phyloP scores from a whole-genome alignment of 1,140 invertebrate genomes.

The Lasaia peninsularis region DNA sequence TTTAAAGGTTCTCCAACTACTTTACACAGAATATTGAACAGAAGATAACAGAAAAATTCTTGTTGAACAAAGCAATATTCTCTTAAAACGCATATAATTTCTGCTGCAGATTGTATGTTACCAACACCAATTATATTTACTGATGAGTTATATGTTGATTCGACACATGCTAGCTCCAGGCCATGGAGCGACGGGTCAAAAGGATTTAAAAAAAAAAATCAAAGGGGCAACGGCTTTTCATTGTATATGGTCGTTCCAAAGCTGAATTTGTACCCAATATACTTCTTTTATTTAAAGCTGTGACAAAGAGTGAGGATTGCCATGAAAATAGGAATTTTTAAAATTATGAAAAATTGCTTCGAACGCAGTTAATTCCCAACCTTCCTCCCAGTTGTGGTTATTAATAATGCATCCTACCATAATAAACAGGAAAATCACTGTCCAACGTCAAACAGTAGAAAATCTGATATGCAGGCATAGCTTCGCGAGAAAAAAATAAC shows the following conservation, averaged over 20 bases:
- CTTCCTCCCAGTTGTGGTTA: conserved; percentile 1
- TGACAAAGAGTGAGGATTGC: conserved; percentile 19
- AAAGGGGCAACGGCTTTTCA: neutral
- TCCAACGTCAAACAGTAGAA: conserved; percentile 13
- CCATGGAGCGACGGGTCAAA: neutral
- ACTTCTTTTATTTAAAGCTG: conserved; percentile 19
- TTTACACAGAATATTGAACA: neutral
- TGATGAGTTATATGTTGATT: neutral
- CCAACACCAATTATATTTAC: neutral
- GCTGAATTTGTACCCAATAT: conserved; percentile 23
- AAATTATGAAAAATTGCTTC: conserved; percentile 28
- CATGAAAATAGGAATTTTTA: conserved; percentile 31
- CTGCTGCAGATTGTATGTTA: neutral
- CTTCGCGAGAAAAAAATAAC: conserved; percentile 20
- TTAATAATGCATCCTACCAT: conserved; percentile 6
- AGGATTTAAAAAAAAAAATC: neutral
- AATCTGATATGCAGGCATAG: conserved; percentile 27
- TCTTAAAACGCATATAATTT: neutral
- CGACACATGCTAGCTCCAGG: neutral
- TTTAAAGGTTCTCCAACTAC: neutral
- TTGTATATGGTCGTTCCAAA: neutral
- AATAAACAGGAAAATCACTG: conserved; percentile 2
- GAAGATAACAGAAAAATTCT: neutral
- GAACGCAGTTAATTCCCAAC: conserved; percentile 17
- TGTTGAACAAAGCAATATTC: neutral